A percentile compares a stretch with the other conserved stretches of the same genome.
These are phyloP conservation scores for Callithrix jacchus DNA, from an alignment of 2,113 vertebrate genomes.

Conservation along the genomic window DNA sequence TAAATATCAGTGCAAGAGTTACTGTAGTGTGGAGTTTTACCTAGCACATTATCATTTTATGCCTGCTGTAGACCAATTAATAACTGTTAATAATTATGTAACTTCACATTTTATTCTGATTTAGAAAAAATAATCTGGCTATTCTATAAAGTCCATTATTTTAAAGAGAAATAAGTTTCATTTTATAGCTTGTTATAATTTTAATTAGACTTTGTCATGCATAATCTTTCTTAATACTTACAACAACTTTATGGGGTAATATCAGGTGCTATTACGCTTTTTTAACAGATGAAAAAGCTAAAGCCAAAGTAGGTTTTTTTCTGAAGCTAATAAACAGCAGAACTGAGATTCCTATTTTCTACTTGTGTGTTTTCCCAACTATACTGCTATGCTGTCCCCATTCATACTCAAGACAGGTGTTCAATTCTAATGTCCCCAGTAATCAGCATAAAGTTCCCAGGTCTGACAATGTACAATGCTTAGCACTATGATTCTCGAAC, in stretches of 20 bases:
- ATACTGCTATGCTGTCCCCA: background rate
- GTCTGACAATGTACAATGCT: background rate
- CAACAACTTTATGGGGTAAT: background rate
- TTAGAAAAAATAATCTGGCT: background rate
- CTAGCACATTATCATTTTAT: background rate
- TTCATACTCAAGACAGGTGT: background rate
- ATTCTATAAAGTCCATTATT: background rate
- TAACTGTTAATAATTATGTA: background rate
- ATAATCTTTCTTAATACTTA: background rate
- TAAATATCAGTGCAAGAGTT: background rate
- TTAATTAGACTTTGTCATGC: background rate
- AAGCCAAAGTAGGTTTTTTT: background rate
- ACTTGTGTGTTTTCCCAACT: background rate
- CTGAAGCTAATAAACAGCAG: background rate
- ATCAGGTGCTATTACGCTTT: background rate
- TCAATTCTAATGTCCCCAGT: background rate
- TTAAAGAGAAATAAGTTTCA: background rate
- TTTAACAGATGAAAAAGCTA: constrained; percentile 15
- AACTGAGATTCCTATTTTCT: background rate
- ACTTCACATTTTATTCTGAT: background rate
- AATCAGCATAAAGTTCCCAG: background rate
- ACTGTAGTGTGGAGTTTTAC: background rate
- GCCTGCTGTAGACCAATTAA: background rate
- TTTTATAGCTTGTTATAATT: background rate
- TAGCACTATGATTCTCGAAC: background rate